A percentile compares a stretch with the other conserved stretches of the same genome.
Conservation (phyloP, 1,140 invertebrate species). For the Achatina immaculata region DNA sequence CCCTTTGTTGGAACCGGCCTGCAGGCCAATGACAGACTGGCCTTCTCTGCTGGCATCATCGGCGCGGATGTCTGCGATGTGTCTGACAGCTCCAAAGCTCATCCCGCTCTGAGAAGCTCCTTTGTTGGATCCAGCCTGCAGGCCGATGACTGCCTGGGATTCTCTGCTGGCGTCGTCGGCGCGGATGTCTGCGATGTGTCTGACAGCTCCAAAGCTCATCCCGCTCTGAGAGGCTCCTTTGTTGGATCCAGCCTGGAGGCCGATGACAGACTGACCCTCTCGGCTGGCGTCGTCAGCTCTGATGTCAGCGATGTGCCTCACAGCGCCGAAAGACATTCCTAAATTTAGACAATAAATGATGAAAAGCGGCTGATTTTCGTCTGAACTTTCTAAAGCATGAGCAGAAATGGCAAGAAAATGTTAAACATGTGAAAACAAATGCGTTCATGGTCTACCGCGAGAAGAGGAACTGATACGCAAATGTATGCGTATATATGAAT, state of each 20-base stretch:
- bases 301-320: constrained; percentile 82
- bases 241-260: constrained; percentile 93
- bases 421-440: no score
- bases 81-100: constrained; percentile 69
- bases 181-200: constrained; percentile 59
- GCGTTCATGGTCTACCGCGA: no score
- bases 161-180: constrained; percentile 50
- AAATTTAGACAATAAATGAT: no score
- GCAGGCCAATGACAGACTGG: constrained; percentile 87
- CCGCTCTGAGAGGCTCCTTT: constrained; percentile 78
- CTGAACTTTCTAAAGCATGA: no score
- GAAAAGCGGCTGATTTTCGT: no score
- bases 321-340: constrained; percentile 93
- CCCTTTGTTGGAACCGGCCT: constrained; percentile 90
- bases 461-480: no score
- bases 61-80: constrained; percentile 56
- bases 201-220: constrained; percentile 73
- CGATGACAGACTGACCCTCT: constrained; percentile 90
- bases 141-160: constrained; percentile 86
- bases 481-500: no score
- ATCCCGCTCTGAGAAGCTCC: constrained; percentile 79
- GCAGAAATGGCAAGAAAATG: no score
- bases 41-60: constrained; percentile 71
- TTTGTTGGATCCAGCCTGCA: constrained; percentile 92
- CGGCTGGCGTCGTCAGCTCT: constrained; percentile 71